Evolutionary conservation across 2,113 vertebrate genomes (phyloP), one percentile per base, ranked within the genome.

Genomic region (Pagrus major): DNA sequence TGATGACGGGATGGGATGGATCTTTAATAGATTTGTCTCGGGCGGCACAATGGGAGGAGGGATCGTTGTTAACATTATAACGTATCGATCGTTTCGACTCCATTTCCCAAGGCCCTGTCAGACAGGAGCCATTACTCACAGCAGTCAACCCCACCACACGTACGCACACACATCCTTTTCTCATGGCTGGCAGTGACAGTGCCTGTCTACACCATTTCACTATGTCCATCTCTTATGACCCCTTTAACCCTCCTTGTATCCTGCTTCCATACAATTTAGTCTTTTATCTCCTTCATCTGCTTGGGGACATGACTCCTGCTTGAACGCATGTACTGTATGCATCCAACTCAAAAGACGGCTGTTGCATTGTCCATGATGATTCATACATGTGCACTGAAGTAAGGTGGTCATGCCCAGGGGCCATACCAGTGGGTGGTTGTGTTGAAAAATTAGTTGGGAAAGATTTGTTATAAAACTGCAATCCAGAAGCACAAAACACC

Each of bases 51-150:
- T 86, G 90, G 90, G 91, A 92, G 86, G 82, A 81, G 85, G 86
- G 75, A 93, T 93, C 90, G 92, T 90, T 94, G 92, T 94, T 93
- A 94, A 94, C 93, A 95, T 94, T 93, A 94, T 94, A 93, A 94
- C 84, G 61, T 92, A 95, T 94, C 64, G 93, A 95, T 94, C 79
- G 88, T 52, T 87, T 91, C 47, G 71, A 89, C 85, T 92, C 88
- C 85, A 87, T 90, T 88, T 92, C 92, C 89, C 87, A 91, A 85
- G 90, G 92, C 88, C 71, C 77, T 89, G 87, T 92, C 89, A 83
- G 88, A 80, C 83, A 89, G 78, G 76, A 88, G 91, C 83, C 86
- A 94, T 94, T 94, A 94, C 88, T 94, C 93, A 93, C 80, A 90
- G 90, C 89, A 90, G 91, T 91, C 90, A 86, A 60, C 61, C 78